Evolutionary conservation across 2,113 vertebrate species (phyloP).

Genomic region (Lichenostomus cassidix): DNA sequence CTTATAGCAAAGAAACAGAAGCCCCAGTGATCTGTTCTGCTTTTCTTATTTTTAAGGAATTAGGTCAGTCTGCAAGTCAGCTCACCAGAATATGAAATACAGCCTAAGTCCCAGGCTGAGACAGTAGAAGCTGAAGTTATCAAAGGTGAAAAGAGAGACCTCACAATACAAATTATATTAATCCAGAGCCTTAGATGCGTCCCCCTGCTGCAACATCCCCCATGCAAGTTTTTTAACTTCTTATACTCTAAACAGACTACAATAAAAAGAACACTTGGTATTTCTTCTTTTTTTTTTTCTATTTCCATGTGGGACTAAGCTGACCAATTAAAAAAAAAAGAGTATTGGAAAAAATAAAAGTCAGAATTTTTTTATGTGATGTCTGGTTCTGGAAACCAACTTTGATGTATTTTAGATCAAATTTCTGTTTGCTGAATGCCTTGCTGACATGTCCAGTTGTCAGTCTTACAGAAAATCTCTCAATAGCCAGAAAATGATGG

Average conservation of each 20-base stretch:
- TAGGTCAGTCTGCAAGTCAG: background rate
- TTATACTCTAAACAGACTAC: background rate
- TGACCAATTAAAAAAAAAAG: background rate
- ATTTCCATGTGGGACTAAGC: background rate
- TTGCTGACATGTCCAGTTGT: background rate
- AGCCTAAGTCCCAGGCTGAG: background rate
- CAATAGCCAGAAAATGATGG: background rate
- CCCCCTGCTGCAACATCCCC: too few species aligned
- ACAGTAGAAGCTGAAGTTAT: background rate
- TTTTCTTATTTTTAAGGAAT: background rate
- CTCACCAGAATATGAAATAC: background rate
- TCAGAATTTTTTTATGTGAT: background rate
- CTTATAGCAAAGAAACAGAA: background rate
- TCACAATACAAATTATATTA: background rate
- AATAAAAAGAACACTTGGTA: background rate
- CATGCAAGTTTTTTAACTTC: fast-evolving
- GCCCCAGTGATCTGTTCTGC: background rate
- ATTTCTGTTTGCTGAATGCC: background rate
- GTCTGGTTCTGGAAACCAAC: background rate
- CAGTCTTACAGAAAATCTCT: background rate
- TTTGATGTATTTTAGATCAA: background rate
- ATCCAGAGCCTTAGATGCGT: background rate
- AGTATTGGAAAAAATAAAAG: background rate
- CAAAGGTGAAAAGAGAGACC: background rate
- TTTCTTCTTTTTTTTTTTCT: background rate